Percentiles rank a stretch among this genome's conserved stretches.
phyloP scores from a whole-genome alignment of 2,113 vertebrate genomes.

The Silurus asotus region DNA sequence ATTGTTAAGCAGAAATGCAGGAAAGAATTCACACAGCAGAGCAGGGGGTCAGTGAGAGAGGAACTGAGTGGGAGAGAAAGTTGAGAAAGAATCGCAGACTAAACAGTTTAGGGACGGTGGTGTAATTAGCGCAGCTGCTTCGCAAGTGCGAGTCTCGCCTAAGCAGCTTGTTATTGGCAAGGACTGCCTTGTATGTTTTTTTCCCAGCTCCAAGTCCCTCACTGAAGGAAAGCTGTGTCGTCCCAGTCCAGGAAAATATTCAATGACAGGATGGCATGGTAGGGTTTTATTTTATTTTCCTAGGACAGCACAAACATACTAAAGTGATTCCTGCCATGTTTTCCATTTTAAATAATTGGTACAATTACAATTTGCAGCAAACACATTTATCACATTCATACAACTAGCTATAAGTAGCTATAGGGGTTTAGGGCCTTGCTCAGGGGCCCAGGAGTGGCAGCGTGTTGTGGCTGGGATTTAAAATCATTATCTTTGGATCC shows the following conservation, averaged over 20 bases:
- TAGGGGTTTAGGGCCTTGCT: too few relatives aligned
- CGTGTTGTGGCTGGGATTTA: too few relatives aligned
- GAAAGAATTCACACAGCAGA: background rate
- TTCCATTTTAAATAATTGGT: too few relatives aligned
- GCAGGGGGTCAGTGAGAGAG: background rate
- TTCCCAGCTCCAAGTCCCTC: background rate
- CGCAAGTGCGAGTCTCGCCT: constrained; percentile 55
- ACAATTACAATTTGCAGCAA: too few relatives aligned
- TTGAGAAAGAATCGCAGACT: background rate
- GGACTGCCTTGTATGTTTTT: constrained; percentile 48
- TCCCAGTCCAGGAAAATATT: background rate
- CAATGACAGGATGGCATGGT: background rate
- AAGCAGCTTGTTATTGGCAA: constrained; percentile 59
- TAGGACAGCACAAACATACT: background rate
- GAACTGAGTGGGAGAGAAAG: background rate
- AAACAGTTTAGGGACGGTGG: constrained; percentile 20
- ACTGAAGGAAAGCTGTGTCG: background rate
- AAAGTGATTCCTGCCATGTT: background rate
- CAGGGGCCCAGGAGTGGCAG: too few relatives aligned
- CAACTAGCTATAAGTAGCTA: too few relatives aligned
- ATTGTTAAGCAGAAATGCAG: background rate
- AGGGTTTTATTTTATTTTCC: background rate
- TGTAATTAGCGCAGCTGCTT: constrained; percentile 51
- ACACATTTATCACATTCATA: too few relatives aligned
- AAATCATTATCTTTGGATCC: too few relatives aligned